These are phyloP conservation scores for Catostylus mosaicus DNA, from an alignment of 30 jellyfish, hydroid and myxozoan genomes.

Conservation along the genomic window DNA sequence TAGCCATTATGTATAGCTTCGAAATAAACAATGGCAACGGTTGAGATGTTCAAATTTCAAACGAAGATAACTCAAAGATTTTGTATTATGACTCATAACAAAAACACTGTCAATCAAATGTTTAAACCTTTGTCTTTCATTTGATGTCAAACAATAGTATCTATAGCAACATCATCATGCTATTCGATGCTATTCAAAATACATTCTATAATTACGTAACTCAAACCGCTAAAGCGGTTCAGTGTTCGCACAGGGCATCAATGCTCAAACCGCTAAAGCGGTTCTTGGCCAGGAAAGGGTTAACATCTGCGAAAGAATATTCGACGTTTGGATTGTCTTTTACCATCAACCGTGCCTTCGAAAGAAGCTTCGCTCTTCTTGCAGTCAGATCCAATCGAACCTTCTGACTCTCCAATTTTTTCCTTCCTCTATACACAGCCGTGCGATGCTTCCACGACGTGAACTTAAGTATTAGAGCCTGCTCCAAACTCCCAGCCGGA, in stretches of 20 bases:
- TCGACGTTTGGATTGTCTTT: too few species aligned
- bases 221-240: constrained; percentile 44
- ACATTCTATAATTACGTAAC: too few species aligned
- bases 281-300: constrained; percentile 37
- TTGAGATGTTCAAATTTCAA: not conserved
- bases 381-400: too few species aligned
- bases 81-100: not conserved
- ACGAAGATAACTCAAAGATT: not conserved
- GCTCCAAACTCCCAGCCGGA: too few species aligned
- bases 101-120: not conserved
- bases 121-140: not conserved
- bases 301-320: too few species aligned
- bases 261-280: constrained; percentile 12
- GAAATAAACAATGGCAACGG: not conserved
- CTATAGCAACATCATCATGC: constrained; percentile 14
- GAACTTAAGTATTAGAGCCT: too few species aligned
- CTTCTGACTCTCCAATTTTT: too few species aligned
- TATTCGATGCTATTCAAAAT: not conserved
- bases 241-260: constrained; percentile 22
- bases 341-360: too few species aligned
- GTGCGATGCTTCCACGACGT: too few species aligned
- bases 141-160: not conserved
- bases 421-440: too few species aligned
- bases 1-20: constrained; percentile 9
- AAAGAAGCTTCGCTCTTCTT: too few species aligned